phyloP scores from a whole-genome alignment of 2,888 invertebrate genomes.

The Oscheius sp. region DNA sequence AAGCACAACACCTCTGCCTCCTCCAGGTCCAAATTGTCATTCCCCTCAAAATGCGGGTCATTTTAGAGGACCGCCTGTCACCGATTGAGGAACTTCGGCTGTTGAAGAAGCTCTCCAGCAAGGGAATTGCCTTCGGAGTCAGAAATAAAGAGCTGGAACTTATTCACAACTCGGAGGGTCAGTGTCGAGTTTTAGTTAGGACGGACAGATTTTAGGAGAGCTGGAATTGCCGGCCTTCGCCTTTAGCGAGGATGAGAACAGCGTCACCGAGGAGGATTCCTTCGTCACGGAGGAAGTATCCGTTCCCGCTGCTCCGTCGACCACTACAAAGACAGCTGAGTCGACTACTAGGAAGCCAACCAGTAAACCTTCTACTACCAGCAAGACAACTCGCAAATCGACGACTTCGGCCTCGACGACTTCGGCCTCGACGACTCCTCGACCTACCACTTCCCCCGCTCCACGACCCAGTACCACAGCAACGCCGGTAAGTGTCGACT shows the following conservation, averaged over 20 bases:
- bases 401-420: no score
- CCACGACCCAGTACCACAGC: not conserved
- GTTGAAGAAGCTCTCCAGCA: conserved; percentile 19
- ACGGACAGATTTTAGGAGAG: not conserved
- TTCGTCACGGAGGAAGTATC: not conserved
- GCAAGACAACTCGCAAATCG: not conserved
- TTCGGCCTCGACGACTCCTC: not conserved
- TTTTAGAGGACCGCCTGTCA: conserved; percentile 24
- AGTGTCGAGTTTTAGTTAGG: no score
- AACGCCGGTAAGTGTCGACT: not conserved
- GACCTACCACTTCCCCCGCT: not conserved
- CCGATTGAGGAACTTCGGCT: conserved; percentile 14
- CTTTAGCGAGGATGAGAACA: conserved; percentile 32
- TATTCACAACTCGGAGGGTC: conserved; percentile 16
- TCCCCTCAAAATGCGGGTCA: not conserved
- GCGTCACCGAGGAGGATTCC: not conserved
- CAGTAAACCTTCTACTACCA: not conserved
- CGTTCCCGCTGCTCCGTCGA: not conserved
- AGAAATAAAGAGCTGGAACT: conserved; percentile 26
- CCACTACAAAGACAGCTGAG: not conserved
- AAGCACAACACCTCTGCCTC: conserved; percentile 8
- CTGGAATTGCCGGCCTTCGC: conserved; percentile 29
- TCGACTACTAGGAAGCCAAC: conserved; percentile 2
- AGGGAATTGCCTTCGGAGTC: conserved; percentile 30
- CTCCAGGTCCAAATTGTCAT: not conserved